Evolutionary conservation across 1,140 invertebrate species (phyloP).

Genomic region (Magallana gigas): DNA sequence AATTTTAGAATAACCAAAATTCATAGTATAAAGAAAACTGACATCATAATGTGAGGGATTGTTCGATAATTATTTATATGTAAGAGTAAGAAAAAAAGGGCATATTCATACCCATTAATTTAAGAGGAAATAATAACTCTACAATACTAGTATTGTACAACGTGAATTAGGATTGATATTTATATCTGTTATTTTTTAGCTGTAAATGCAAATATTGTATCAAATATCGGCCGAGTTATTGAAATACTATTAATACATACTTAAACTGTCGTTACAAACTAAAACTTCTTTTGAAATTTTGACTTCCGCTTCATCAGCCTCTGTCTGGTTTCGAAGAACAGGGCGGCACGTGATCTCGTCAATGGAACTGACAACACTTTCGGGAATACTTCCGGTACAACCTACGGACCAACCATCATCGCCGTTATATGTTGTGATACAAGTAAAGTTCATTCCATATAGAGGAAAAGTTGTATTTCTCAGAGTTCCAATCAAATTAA

Average conservation of each 20-base stretch:
- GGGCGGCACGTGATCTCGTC: conserved; percentile 43
- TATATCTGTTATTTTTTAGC: too few species aligned
- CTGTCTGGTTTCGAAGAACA: neutral
- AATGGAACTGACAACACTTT: conserved; percentile 21
- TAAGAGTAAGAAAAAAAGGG: too few species aligned
- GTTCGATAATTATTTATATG: too few species aligned
- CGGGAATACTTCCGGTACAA: conserved; percentile 38
- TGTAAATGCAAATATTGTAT: too few species aligned
- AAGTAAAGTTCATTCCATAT: conserved; percentile 44
- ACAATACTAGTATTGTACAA: too few species aligned
- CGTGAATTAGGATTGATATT: too few species aligned
- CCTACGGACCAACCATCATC: conserved; percentile 43
- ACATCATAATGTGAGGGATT: too few species aligned
- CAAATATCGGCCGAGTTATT: too few species aligned
- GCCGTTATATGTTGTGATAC: conserved; percentile 40
- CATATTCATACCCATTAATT: too few species aligned
- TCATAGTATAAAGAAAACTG: too few species aligned
- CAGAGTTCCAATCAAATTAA: neutral
- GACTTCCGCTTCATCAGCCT: conserved; percentile 5
- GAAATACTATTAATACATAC: neutral
- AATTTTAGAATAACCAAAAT: too few species aligned
- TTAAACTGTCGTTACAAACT: neutral
- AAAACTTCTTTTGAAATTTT: conserved; percentile 4
- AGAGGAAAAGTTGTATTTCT: neutral
- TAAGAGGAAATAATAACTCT: too few species aligned